Conservation (phyloP, 2,888 invertebrate genomes). For the Drepanosiphum platanoidis region DNA sequence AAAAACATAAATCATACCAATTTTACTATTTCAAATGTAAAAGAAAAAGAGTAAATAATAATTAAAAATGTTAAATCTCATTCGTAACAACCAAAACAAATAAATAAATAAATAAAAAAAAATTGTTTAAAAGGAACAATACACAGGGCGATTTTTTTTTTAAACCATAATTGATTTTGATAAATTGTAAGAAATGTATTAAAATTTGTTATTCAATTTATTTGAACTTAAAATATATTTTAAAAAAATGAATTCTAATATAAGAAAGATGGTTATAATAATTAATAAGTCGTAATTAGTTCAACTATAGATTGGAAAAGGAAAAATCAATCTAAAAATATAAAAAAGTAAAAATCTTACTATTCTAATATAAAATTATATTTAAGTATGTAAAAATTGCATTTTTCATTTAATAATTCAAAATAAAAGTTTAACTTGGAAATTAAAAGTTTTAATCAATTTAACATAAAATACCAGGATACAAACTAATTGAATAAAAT, state of each 20-base stretch:
- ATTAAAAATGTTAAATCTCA: background rate
- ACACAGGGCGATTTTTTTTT: background rate
- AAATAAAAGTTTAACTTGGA: background rate
- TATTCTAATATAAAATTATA: no score
- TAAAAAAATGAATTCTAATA: no score
- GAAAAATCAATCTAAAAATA: no score
- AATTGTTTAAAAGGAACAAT: background rate
- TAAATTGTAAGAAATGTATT: background rate
- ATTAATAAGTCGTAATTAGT: no score
- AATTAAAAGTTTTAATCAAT: background rate
- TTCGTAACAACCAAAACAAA: constrained; percentile 18
- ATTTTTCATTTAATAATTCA: no score
- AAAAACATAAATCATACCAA: background rate
- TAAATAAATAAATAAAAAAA: constrained; percentile 1
- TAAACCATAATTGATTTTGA: background rate
- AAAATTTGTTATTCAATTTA: no score
- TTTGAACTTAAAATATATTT: no score
- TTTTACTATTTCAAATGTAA: background rate
- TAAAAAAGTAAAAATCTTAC: no score
- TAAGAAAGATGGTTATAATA: no score
- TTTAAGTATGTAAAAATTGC: no score
- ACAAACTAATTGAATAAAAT: background rate
- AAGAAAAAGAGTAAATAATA: constrained; percentile 9
- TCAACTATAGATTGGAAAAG: no score
- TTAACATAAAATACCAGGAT: background rate